Conservation (phyloP, 2,888 invertebrate genomes). For the Eristalinus aeneus region DNA sequence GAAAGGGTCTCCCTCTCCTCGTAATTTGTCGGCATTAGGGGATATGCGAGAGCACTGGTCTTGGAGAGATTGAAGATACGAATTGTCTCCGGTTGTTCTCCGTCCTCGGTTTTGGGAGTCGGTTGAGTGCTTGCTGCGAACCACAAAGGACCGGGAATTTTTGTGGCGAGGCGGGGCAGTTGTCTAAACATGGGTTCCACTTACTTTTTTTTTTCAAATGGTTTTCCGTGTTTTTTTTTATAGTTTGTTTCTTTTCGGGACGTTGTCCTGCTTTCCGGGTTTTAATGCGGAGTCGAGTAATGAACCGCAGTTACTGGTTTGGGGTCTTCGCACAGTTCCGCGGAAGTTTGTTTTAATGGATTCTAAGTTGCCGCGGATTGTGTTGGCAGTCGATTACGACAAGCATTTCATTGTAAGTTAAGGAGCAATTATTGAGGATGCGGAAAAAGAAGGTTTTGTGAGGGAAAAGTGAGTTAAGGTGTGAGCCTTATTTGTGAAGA, state of each 20-base stretch:
- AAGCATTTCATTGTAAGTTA: neutral
- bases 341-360: neutral
- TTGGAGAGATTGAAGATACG: conserved; percentile 31
- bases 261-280: neutral
- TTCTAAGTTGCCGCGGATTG: neutral
- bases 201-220: neutral
- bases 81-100: neutral
- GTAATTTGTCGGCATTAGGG: conserved; percentile 35
- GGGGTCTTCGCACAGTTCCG: neutral
- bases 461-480: too few relatives aligned
- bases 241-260: neutral
- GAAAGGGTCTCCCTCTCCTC: conserved; percentile 34
- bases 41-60: neutral
- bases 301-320: neutral
- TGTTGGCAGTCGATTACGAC: neutral
- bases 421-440: neutral
- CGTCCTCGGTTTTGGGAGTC: neutral
- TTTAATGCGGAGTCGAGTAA: neutral
- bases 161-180: neutral
- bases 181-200: neutral
- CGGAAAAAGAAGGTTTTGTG: too few relatives aligned
- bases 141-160: neutral
- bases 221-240: neutral
- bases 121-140: neutral
- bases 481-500: too few relatives aligned